Conservation (phyloP, 2,797 vertebrate genomes). For the Anabacerthia variegaticeps region DNA sequence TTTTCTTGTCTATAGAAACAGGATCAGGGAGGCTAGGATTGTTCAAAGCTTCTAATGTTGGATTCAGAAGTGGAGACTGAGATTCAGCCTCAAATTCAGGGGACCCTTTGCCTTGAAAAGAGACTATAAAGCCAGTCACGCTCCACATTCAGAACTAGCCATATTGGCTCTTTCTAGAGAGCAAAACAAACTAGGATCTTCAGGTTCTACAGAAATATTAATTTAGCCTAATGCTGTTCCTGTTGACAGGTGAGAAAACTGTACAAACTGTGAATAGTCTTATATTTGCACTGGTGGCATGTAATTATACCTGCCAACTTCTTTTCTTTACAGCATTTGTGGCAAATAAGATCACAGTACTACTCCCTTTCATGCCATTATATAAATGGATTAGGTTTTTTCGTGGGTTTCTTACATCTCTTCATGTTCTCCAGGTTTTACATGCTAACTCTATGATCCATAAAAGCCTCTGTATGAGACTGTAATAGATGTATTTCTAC, state of each 20-base stretch:
- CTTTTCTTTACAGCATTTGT: neutral
- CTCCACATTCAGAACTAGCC: neutral
- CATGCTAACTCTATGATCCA: neutral
- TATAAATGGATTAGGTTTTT: neutral
- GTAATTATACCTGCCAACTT: neutral
- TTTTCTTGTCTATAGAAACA: neutral
- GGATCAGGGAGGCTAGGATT: neutral
- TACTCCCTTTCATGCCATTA: neutral
- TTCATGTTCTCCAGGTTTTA: neutral
- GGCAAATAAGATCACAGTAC: neutral
- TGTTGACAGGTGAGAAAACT: neutral
- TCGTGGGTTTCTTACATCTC: neutral
- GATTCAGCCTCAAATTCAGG: neutral
- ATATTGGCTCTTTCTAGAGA: neutral
- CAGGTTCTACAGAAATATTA: neutral
- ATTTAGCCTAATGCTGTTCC: neutral
- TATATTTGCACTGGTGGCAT: neutral
- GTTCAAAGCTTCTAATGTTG: neutral
- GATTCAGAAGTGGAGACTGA: neutral
- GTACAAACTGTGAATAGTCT: neutral
- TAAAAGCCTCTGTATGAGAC: neutral
- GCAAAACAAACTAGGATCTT: neutral
- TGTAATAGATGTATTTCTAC: neutral
- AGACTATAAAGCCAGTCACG: neutral
- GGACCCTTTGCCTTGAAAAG: neutral